Conservation (phyloP, 2,113 vertebrate genomes). For the Boleophthalmus pectinirostris region DNA sequence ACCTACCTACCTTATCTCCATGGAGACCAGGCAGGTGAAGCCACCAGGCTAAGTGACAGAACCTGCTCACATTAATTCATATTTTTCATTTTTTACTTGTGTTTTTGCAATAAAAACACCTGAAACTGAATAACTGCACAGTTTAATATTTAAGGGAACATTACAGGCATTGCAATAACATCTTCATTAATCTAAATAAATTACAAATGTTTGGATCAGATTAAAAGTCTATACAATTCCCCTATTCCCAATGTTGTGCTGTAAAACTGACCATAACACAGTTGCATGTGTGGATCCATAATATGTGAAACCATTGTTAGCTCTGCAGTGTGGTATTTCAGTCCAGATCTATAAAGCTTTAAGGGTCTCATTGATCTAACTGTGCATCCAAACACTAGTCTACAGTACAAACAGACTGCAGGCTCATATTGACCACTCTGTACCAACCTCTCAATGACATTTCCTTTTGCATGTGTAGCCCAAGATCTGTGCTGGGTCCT, state of each 20-base stretch:
- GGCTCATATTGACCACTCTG: conserved; percentile 44
- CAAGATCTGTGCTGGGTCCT: neutral
- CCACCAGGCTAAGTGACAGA: too few species aligned
- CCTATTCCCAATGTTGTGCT: neutral
- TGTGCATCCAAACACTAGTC: conserved; percentile 37
- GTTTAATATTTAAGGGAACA: too few species aligned
- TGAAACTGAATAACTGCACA: too few species aligned
- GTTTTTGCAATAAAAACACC: too few species aligned
- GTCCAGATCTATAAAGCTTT: conserved; percentile 32
- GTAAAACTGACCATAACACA: neutral
- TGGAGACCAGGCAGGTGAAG: too few species aligned
- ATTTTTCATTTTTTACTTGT: too few species aligned
- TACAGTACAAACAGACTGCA: conserved; percentile 27
- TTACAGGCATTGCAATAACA: too few species aligned
- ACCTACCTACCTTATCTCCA: too few species aligned
- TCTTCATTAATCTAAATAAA: too few species aligned
- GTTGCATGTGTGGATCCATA: neutral
- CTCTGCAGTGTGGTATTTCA: conserved; percentile 9
- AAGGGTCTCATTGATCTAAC: conserved; percentile 35
- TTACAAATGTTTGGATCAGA: too few species aligned
- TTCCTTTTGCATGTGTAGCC: conserved; percentile 31
- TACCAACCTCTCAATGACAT: conserved; percentile 34
- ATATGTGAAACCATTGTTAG: conserved; percentile 3
- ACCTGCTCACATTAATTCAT: too few species aligned
- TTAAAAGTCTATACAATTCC: too few species aligned